Conservation (phyloP, 2,888 invertebrate species). For the Eumacrocentrus americanus region DNA sequence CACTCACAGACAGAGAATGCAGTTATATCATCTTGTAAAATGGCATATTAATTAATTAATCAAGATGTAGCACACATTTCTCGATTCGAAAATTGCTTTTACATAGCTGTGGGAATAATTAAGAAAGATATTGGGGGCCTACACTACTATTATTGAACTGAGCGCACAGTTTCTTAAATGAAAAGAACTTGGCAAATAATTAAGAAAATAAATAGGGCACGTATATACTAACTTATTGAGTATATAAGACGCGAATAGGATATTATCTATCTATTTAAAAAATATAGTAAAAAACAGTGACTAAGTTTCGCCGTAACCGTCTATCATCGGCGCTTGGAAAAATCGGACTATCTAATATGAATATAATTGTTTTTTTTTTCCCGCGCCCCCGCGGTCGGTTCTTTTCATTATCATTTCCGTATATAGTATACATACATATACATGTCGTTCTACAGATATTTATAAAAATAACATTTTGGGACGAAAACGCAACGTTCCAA, state of each 20-base stretch:
- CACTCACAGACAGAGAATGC: too few relatives aligned
- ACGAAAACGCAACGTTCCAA: slow-evolving; percentile 52
- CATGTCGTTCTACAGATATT: slow-evolving; percentile 47
- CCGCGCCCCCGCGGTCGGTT: slow-evolving; percentile 28
- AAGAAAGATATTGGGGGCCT: too few relatives aligned
- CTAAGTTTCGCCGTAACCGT: slow-evolving; percentile 56
- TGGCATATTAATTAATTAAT: too few relatives aligned
- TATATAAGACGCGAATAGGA: slow-evolving; percentile 52
- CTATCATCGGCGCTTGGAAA: slow-evolving; percentile 49
- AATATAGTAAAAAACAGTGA: slow-evolving; percentile 61
- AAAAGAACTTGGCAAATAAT: slow-evolving; percentile 8
- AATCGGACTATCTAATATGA: slow-evolving; percentile 49
- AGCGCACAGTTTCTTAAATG: background rate
- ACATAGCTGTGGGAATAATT: background rate
- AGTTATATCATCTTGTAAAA: too few relatives aligned
- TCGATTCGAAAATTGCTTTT: too few relatives aligned
- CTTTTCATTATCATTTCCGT: background rate
- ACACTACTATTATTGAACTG: too few relatives aligned
- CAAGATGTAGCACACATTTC: too few relatives aligned
- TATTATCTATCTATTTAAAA: slow-evolving; percentile 37
- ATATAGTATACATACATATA: slow-evolving; percentile 51
- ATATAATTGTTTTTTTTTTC: slow-evolving; percentile 35
- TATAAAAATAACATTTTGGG: slow-evolving; percentile 59
- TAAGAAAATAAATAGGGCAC: slow-evolving; percentile 58
- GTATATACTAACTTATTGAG: slow-evolving; percentile 35